Base-by-base conservation (phyloP, 2,888 invertebrate species). In the Aleiodes alternator region DNA sequence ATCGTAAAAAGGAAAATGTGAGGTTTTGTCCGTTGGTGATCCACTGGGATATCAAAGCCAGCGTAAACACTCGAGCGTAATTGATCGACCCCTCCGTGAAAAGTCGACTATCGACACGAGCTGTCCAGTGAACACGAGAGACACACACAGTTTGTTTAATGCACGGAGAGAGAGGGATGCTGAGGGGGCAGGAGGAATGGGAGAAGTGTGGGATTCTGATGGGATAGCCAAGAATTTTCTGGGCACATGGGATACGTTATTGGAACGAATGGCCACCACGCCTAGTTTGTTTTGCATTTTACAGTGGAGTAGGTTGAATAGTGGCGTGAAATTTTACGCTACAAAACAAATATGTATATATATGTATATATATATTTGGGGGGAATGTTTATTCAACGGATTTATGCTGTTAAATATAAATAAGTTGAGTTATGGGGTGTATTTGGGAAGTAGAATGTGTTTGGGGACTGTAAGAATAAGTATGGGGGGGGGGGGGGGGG, bases 281-380 rank as follows among this genome's bases (percentile, higher is more conserved):
- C 14, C 14, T 55, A 79, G 81, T 86, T 85, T 86, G 84, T 86
- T 86, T 84, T 84, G 84, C 85, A 85, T 85, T 86, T 86, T 84
- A 86, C 85, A 84, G 84, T 83, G 80, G 78, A 80, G 81, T 78
- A 76, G 56, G 50, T 66, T 66, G 29, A 53, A 14, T 14, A 38
- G 29, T 31, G n/a, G 23, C 29, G 50, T 29, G 29, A 12, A 16
- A 43, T 38, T 16, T n/a, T 43, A 38, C 61, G 16, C 12, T 8
- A n/a, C 34, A 0, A 61, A 43, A 16, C 43, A 38, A 51, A 61
- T 43, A 43, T 43, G 9, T 43, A 9, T 43, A 1, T 43, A 4
- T 7, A 43, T n/a, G n/a, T n/a, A n/a, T 23, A 23, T 23, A 23
- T 23, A 23, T 23, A 23, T 23, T 23, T 23, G 23, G 23, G 23